Conservation (phyloP, 2,113 vertebrate species). For the Tonatia bakeri region DNA sequence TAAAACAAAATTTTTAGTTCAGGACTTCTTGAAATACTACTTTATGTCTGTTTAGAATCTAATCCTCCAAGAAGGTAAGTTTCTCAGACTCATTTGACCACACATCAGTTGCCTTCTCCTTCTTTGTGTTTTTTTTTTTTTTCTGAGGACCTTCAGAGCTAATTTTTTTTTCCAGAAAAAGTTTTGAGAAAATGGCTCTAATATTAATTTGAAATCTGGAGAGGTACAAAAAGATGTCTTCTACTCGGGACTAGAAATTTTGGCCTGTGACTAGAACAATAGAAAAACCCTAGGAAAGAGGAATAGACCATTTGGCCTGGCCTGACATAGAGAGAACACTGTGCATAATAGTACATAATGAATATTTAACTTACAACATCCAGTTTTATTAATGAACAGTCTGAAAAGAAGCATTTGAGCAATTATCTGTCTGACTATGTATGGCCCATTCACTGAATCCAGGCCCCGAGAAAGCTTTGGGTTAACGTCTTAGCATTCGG, state of each 20-base stretch:
- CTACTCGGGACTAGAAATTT: not conserved
- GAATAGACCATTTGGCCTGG: rapidly evolving
- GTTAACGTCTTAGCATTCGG: not conserved
- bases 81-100: not conserved
- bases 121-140: not conserved
- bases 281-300: not conserved
- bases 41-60: not conserved
- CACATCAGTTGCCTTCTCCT: not conserved
- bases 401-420: not conserved
- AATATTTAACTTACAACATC: not conserved
- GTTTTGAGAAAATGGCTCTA: not conserved
- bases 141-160: not conserved
- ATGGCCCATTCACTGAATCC: not conserved
- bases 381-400: not conserved
- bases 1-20: not conserved
- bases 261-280: not conserved
- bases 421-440: not conserved
- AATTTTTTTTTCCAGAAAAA: not conserved
- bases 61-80: not conserved
- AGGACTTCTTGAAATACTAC: not conserved
- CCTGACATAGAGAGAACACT: not conserved
- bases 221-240: not conserved
- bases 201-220: not conserved
- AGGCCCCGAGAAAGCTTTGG: not conserved
- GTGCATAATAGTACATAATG: not conserved